These are phyloP conservation scores for Muricea muricata DNA, from an alignment of 92 coral and sea anemone species.

Conservation along the genomic window DNA sequence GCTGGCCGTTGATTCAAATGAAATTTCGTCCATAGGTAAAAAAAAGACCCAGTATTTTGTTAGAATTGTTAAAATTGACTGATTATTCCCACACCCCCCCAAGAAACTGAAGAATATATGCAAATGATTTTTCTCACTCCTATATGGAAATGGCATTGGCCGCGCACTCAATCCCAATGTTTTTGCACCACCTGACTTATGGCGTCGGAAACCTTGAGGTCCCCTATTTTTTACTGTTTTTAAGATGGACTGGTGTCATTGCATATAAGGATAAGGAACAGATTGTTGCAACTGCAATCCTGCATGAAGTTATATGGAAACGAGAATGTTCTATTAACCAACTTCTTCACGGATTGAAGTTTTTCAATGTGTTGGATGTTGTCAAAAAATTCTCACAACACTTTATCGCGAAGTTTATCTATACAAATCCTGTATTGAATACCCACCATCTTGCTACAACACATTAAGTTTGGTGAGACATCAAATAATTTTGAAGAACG, in stretches of 20 bases:
- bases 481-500: not conserved
- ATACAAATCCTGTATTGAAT: not conserved
- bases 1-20: too few species aligned
- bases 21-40: too few species aligned
- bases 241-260: constrained; percentile 26
- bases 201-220: too few species aligned
- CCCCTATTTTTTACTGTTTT: too few species aligned
- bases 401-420: not conserved
- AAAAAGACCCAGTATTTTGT: too few species aligned
- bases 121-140: too few species aligned
- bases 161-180: too few species aligned
- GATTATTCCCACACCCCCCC: too few species aligned
- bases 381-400: not conserved
- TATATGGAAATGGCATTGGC: too few species aligned
- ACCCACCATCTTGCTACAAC: not conserved
- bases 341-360: not conserved
- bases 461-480: not conserved
- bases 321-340: constrained; percentile 12
- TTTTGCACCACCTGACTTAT: too few species aligned
- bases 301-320: constrained; percentile 31
- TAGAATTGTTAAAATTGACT: too few species aligned
- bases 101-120: too few species aligned
- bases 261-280: not conserved
- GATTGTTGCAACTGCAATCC: not conserved
- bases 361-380: not conserved